Base-by-base conservation (phyloP, 2,888 invertebrate genomes). In the Lymantria monacha region DNA sequence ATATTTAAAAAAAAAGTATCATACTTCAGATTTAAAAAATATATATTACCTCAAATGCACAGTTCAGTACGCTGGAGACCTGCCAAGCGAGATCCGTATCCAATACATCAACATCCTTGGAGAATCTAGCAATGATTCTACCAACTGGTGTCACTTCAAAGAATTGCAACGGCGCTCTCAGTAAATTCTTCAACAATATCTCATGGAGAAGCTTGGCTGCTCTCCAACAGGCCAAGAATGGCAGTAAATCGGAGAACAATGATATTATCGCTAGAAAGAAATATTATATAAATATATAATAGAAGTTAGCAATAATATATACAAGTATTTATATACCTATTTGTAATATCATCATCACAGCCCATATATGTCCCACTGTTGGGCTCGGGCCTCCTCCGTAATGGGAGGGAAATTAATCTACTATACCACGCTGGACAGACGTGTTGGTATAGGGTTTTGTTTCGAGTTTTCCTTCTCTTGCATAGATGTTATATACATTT, bases 131-230 rank as follows among this genome's bases (percentile, higher is more conserved):
- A 51, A 96, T 87, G 63, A 96, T 93, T 66, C 96, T 92, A 75
- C 96, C 96, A 59, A 93, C 69, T 33, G 96, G 96, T 46, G 96
- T 96, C 63, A 94, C 94, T 82, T 96, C 96, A 85, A 95, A 96
- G 89, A 96, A 94, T 73, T 93, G 92, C 89, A 95, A 92, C 42
- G 96, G 95, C 67, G 94, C 92, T 75, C 92, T 92, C 57, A 96
- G 74, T 57, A 95, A 91, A 73, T 92, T 93, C 49, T 76, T 71
- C 70, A 96, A 83, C 80, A 96, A 84, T 43, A 81, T 71, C 55
- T 83, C 79, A 86, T 95, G 95, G 71, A 95, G 86, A 47, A 85
- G 71, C 72, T 79, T 83, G 62, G 96, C 94, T 61, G 96, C 96
- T 64, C 89, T 88, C 93, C 94, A 92, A 90, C 94, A 86, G 80